These are phyloP conservation scores for Rynchops niger DNA, from an alignment of 2,113 vertebrate genomes.

Conservation along the genomic window DNA sequence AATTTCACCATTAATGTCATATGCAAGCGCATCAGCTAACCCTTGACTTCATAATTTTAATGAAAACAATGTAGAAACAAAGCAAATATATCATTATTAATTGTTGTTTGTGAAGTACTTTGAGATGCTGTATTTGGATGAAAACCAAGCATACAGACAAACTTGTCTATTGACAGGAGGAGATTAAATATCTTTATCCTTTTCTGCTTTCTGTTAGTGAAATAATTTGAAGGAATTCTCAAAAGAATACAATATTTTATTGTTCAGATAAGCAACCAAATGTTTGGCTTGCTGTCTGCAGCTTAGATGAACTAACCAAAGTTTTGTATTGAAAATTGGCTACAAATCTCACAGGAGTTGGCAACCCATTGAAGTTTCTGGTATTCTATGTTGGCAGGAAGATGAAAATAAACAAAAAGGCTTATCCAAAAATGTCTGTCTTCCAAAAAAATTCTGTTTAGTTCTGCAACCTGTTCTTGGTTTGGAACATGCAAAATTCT, in stretches of 20 bases:
- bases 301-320: not conserved
- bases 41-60: not conserved
- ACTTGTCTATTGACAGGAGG: not conserved
- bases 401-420: not conserved
- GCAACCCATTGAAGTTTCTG: not conserved
- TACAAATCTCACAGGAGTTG: not conserved
- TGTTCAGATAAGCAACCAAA: not conserved
- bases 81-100: not conserved
- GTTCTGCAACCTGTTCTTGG: not conserved
- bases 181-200: not conserved
- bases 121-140: not conserved
- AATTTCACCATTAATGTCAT: not conserved
- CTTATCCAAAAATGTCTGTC: not conserved
- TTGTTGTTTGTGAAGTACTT: not conserved
- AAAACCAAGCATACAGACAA: not conserved
- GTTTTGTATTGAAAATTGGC: not conserved
- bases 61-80: not conserved
- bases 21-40: not conserved
- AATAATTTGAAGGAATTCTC: not conserved
- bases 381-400: not conserved
- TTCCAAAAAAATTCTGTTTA: not conserved
- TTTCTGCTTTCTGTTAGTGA: not conserved
- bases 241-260: not conserved
- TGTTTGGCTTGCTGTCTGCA: not conserved
- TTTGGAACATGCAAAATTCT: not conserved